Conservation (phyloP, 2,113 vertebrate genomes). For the Clarias magur region DNA sequence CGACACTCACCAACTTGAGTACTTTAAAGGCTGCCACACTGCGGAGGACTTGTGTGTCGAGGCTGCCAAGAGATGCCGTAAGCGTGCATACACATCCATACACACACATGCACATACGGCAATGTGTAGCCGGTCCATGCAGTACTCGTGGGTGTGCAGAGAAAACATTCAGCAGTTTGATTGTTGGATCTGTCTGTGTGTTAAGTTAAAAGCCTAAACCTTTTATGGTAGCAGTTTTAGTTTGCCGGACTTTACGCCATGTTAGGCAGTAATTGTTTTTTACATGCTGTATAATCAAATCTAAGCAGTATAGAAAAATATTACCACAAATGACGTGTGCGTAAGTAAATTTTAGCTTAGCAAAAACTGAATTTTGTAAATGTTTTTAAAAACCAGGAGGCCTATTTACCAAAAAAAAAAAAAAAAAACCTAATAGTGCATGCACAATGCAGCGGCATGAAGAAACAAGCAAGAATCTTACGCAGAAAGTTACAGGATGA, state of each 20-base stretch:
- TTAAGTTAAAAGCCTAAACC: neutral
- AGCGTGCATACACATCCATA: constrained; percentile 63
- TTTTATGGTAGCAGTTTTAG: neutral
- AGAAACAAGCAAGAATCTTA: neutral
- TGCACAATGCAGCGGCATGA: neutral
- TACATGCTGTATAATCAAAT: neutral
- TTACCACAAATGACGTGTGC: neutral
- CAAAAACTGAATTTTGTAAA: neutral
- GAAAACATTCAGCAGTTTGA: neutral
- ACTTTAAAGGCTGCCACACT: constrained; percentile 77
- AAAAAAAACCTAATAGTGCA: neutral
- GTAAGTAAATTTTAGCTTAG: neutral
- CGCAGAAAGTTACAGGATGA: neutral
- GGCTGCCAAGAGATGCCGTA: constrained; percentile 87
- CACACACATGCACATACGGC: neutral
- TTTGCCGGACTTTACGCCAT: neutral
- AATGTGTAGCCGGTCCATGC: neutral
- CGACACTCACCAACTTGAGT: constrained; percentile 73
- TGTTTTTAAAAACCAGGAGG: neutral
- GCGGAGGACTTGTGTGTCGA: constrained; percentile 85
- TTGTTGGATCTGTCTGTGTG: neutral
- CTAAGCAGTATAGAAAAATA: neutral
- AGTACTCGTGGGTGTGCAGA: neutral
- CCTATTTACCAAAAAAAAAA: neutral
- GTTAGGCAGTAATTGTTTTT: neutral